phyloP scores from a whole-genome alignment of 2,888 invertebrate species.

The Ommatoiulus sabulosus region DNA sequence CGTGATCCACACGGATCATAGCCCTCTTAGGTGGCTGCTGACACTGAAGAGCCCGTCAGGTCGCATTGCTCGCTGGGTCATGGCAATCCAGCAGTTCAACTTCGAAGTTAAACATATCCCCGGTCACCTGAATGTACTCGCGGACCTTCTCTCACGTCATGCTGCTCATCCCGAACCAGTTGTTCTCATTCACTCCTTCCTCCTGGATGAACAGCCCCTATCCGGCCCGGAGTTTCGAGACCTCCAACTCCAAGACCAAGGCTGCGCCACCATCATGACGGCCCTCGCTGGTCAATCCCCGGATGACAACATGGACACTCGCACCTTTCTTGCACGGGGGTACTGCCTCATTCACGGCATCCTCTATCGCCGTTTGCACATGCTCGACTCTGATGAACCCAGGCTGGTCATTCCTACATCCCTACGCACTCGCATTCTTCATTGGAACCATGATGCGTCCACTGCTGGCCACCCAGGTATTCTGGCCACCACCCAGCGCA shows the following conservation, averaged over 20 bases:
- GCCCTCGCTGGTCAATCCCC: background rate
- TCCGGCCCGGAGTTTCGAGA: no score
- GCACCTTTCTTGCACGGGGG: background rate
- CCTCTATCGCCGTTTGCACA: background rate
- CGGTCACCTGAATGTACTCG: background rate
- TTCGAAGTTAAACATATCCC: background rate
- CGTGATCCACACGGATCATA: background rate
- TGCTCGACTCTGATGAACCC: background rate
- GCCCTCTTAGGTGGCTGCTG: background rate
- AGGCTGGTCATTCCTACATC: background rate
- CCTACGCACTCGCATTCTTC: background rate
- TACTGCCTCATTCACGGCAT: background rate
- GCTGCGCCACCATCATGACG: background rate
- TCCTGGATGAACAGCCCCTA: background rate
- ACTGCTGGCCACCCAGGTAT: background rate
- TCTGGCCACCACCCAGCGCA: background rate
- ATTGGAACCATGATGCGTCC: background rate
- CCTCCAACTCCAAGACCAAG: background rate
- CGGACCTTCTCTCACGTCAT: background rate
- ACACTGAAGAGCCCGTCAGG: background rate
- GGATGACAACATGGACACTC: background rate
- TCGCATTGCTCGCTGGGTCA: no score
- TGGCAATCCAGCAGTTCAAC: background rate
- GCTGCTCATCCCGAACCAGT: background rate
- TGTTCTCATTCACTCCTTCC: background rate